Conservation (phyloP, 2,797 vertebrate genomes). For the Sebastes diploproa region DNA sequence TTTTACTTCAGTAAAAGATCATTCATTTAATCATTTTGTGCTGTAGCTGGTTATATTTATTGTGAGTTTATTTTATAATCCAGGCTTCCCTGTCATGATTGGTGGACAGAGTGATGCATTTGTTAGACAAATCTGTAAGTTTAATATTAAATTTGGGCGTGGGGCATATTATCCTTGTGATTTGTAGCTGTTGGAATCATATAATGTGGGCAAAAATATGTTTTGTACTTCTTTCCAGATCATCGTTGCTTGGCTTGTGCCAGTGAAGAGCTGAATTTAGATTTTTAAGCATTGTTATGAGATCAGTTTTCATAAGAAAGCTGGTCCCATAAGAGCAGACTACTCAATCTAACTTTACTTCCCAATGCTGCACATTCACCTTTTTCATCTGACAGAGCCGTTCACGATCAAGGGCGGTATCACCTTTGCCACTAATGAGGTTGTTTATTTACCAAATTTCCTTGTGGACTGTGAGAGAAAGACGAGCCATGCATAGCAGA, state of each 20-base stretch:
- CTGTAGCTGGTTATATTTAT: background rate
- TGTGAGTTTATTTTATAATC: background rate
- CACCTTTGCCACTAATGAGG: constrained; percentile 77
- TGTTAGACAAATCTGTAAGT: background rate
- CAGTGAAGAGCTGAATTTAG: accelerated
- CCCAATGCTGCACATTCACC: constrained; percentile 50
- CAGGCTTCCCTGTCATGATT: background rate
- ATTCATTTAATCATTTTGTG: background rate
- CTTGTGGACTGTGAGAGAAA: constrained; percentile 61
- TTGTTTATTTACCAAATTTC: constrained; percentile 76
- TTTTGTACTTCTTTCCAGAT: background rate
- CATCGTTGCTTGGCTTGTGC: background rate
- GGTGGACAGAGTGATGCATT: background rate
- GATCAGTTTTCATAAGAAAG: constrained; percentile 44
- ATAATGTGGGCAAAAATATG: background rate
- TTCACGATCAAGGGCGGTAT: constrained; percentile 71
- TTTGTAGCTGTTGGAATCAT: background rate
- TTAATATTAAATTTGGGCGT: background rate
- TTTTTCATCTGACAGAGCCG: constrained; percentile 62
- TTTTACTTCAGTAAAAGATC: too few species aligned
- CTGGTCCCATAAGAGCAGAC: constrained; percentile 34
- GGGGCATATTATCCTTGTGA: background rate
- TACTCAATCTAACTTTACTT: constrained; percentile 54
- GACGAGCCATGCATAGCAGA: constrained; percentile 71
- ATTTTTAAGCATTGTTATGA: background rate